These are phyloP conservation scores for Lepidochrysops patricia DNA, from an alignment of 2,888 invertebrate species.

Conservation along the genomic window DNA sequence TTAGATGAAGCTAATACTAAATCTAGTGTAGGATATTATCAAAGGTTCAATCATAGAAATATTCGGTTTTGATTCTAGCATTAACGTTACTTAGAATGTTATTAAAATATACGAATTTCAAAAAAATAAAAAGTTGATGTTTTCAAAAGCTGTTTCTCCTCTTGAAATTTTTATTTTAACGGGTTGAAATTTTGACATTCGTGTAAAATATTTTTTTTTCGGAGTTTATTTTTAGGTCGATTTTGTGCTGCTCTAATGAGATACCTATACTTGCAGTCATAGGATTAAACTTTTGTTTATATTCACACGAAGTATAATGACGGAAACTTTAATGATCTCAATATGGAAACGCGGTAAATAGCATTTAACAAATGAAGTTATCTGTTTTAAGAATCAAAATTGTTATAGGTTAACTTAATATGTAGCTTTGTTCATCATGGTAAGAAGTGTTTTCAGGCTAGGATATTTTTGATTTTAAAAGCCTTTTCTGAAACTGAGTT, in stretches of 20 bases:
- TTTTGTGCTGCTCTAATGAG: not conserved
- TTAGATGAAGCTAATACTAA: too few species aligned
- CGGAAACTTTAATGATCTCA: not conserved
- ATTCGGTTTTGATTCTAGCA: too few species aligned
- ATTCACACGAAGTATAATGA: not conserved
- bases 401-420: too few species aligned
- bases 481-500: not conserved
- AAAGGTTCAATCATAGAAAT: too few species aligned
- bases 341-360: too few species aligned
- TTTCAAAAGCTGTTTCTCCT: not conserved
- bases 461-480: not conserved
- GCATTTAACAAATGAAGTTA: too few species aligned
- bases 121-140: too few species aligned
- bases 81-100: too few species aligned
- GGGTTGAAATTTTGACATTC: not conserved
- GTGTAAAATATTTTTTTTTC: not conserved
- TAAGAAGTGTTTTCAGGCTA: not conserved
- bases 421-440: too few species aligned
- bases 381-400: too few species aligned
- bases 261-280: not conserved
- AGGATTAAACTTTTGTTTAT: not conserved
- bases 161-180: not conserved
- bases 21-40: too few species aligned
- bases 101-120: too few species aligned
- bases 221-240: not conserved